Evolutionary conservation across 2,797 vertebrate species (phyloP), one percentile per base, ranked within the genome.

Genomic region (Galaxias olidus): DNA sequence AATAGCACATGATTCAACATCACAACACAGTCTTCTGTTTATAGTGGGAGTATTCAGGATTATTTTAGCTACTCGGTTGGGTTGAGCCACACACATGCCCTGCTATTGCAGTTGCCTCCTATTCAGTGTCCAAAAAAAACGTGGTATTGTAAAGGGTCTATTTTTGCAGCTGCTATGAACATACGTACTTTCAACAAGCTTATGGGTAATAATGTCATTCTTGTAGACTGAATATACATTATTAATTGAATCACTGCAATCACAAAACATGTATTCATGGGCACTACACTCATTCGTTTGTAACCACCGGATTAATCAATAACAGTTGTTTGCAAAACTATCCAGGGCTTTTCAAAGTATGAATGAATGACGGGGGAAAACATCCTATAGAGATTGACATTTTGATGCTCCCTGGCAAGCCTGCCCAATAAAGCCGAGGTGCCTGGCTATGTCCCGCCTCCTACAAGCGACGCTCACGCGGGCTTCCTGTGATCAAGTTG

Each of bases 401-500:
- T 68, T 46, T 15, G 49, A 48, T n/a, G 19, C 15, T 17, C 20
- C 40, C 9, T 11, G 2, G 9, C 12, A 11, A 9, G 2, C 1
- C 46, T 48, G 41, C n/a, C 90, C 90, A 92, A 91, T 92, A 58
- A 88, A 1, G 69, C 6, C 0, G 1, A 1, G 12, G 4, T 14
- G 59, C 63, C 8, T 9, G 1, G 14, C 18, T 60, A 75, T 58
- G 63, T 59, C 66, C 83, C 87, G 76, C 91, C 84, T 46, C 17
- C 9, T 0, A 18, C 12, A 63, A 53, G 70, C 81, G 76, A 81
- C 76, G 66, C 69, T 73, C 40, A 83, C 65, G 91, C 91, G 91
- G 89, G 90, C 89, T 91, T 88, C 87, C 89, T 86, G 81, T 75
- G 69, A 76, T 71, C 71, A n/a, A n/a, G n/a, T 40, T 54, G 78